phyloP scores from a whole-genome alignment of 2,888 invertebrate species.

The Melieria omissa region DNA sequence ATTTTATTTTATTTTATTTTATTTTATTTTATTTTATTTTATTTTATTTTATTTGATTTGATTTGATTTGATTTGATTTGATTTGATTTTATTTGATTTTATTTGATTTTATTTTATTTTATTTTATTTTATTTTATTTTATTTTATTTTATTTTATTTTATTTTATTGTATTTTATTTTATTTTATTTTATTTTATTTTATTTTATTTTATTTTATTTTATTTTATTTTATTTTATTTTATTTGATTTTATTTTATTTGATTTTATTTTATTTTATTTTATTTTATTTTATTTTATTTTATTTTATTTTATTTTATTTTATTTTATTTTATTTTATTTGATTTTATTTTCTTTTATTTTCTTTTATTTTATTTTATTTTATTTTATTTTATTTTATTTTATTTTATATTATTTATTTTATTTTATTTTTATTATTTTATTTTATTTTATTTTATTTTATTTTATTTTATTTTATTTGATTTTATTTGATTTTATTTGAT shows the following conservation, averaged over 20 bases:
- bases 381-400: neutral
- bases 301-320: slow-evolving; percentile 4
- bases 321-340: slow-evolving; percentile 1
- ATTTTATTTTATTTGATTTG: too few species aligned
- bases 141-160: neutral
- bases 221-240: neutral
- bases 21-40: too few species aligned
- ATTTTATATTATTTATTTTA: neutral
- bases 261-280: neutral
- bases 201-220: neutral
- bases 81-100: neutral
- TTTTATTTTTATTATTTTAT: neutral
- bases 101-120: neutral
- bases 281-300: neutral
- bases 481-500: neutral
- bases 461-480: neutral
- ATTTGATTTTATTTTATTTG: neutral
- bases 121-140: neutral
- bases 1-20: too few species aligned
- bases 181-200: neutral
- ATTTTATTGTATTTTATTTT: neutral
- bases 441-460: neutral
- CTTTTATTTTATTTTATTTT: slow-evolving; percentile 1
- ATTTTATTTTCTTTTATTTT: neutral
- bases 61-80: too few species aligned